phyloP scores from a whole-genome alignment of 2,797 vertebrate species.

The Chelon auratus region DNA sequence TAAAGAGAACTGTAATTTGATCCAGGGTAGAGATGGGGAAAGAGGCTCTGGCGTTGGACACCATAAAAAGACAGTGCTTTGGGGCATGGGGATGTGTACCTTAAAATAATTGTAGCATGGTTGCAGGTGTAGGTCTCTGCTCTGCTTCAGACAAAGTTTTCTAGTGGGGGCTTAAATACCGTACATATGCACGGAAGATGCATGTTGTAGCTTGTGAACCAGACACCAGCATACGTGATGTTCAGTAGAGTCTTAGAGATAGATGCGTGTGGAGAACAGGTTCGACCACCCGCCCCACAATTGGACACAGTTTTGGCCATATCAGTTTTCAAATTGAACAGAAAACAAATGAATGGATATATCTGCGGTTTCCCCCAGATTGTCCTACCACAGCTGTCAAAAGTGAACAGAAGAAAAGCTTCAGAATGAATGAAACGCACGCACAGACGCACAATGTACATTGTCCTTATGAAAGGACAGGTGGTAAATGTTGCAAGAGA shows the following conservation, averaged over 20 bases:
- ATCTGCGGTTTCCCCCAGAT: conserved; percentile 5
- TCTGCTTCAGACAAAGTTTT: conserved; percentile 29
- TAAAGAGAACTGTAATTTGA: conserved; percentile 38
- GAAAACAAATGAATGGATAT: conserved; percentile 14
- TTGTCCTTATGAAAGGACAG: conserved; percentile 9
- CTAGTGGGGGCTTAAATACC: conserved; percentile 22
- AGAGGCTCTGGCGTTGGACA: conserved; percentile 27
- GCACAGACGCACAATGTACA: conserved; percentile 2
- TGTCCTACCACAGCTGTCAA: conserved; percentile 28
- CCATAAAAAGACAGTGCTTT: conserved; percentile 14
- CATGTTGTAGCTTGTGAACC: conserved; percentile 53
- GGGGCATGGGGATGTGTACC: conserved; percentile 1
- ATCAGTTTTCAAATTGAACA: conserved; percentile 48
- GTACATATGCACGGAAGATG: conserved; percentile 30
- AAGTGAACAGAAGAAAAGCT: conserved; percentile 10
- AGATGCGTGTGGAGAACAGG: conserved; percentile 48
- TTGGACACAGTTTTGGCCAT: conserved; percentile 29
- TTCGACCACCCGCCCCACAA: conserved; percentile 52
- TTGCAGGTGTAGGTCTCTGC: conserved; percentile 12
- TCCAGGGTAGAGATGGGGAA: conserved; percentile 18
- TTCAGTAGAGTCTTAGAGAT: conserved; percentile 19
- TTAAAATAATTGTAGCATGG: background rate
- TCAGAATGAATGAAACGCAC: conserved; percentile 2
- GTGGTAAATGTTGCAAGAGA: conserved; percentile 30
- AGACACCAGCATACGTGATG: conserved; percentile 27